Evolutionary conservation across 2,113 vertebrate species (phyloP), one percentile per base, ranked within the genome.

Genomic region (Misgurnus mizolepis): DNA sequence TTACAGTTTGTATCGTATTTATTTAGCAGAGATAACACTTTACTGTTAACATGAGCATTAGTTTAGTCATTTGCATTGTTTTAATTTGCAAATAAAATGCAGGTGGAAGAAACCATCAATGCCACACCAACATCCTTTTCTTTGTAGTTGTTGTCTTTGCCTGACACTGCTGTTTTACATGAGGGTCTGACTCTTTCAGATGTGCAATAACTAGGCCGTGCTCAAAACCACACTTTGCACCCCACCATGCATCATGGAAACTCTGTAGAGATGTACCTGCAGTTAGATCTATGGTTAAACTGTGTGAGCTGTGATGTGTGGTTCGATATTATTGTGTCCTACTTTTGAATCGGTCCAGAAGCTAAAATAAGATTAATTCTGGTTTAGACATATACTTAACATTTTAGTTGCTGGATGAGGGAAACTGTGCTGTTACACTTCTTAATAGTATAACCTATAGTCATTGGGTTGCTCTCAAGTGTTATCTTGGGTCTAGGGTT

Each of bases 191-290:
- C 7, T 62, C 64, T 68, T 70, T 40, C 39, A 11, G 53, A 47
- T 66, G 14, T 82, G 76, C 83, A 71, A 67, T 71, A 79, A 47
- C 56, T 79, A 85, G 76, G 66, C 67, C 15, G 56, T 85, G 80
- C 77, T 70, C 43, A 71, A 80, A 82, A 85, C 77, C 84, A 82
- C 80, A 85, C 12, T 50, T 69, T 80, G 76, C 77, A 82, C 79
- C 77, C 67, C 72, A 67, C 34, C 58, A 18, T 41, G 67, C 62
- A 40, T 76, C 76, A 79, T 17, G 83, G 77, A 85, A 85, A 85
- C 80, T 72, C 7, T 74, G 39, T 34, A 71, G n/a, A 76, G 62
- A 9, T 22, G 39, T 15, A 64, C 40, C 22, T 67, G 45, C 43
- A 50, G 47, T 60, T 9, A 62, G 43, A 17, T 72, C 49, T 67